These are phyloP conservation scores for Dromius quadrimaculatus DNA, from an alignment of 2,888 invertebrate species.

Conservation along the genomic window DNA sequence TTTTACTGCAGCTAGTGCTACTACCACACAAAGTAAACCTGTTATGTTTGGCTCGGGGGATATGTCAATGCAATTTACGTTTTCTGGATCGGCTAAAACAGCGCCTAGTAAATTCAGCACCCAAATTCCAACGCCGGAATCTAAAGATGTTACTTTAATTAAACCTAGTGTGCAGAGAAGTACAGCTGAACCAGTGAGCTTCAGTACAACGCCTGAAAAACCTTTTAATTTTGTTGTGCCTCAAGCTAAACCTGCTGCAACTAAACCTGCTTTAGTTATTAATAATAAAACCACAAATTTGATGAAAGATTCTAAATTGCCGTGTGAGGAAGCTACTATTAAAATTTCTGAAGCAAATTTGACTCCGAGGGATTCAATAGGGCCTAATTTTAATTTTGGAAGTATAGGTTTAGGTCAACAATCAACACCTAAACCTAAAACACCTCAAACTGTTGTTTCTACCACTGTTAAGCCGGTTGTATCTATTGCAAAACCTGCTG, in stretches of 20 bases:
- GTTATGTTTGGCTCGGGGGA: background rate
- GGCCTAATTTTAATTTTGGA: slow-evolving; percentile 36
- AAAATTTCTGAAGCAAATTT: background rate
- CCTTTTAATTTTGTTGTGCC: slow-evolving; percentile 14
- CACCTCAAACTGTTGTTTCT: background rate
- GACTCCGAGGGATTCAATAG: slow-evolving; percentile 22
- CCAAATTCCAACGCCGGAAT: slow-evolving; percentile 24
- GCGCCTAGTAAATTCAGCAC: background rate
- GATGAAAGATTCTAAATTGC: too few species aligned
- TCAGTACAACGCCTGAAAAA: slow-evolving; percentile 3
- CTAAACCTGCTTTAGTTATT: too few species aligned
- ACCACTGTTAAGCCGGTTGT: background rate
- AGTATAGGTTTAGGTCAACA: slow-evolving; percentile 38
- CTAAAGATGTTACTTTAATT: background rate
- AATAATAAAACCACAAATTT: too few species aligned
- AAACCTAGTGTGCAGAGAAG: slow-evolving; percentile 20
- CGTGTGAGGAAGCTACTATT: too few species aligned
- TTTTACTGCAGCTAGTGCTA: slow-evolving; percentile 28
- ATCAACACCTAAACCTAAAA: slow-evolving; percentile 40
- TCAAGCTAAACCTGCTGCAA: slow-evolving; percentile 8
- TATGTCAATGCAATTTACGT: background rate
- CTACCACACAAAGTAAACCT: slow-evolving; percentile 34
- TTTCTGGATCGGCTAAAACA: background rate
- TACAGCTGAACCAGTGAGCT: background rate
- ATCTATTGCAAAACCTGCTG: slow-evolving; percentile 1